Evolutionary conservation across 2,113 vertebrate species (phyloP).

Genomic region (Choloepus hoffmanni): DNA sequence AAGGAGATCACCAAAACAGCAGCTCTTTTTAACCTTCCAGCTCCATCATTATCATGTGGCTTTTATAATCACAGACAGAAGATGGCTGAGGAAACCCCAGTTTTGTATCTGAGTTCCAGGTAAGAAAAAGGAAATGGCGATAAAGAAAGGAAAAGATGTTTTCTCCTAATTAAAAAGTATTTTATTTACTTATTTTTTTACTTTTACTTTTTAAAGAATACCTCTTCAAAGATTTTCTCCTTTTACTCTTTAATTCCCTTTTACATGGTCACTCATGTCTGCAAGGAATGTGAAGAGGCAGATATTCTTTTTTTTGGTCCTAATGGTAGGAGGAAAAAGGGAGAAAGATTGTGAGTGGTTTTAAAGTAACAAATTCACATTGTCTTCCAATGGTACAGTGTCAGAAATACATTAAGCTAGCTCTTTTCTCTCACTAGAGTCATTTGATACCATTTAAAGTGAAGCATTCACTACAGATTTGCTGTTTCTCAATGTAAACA

Average conservation of each 20-base stretch:
- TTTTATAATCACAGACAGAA: background rate
- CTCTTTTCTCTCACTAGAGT: background rate
- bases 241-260: background rate
- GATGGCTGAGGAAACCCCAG: background rate
- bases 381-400: background rate
- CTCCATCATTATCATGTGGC: background rate
- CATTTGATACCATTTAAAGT: background rate
- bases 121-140: background rate
- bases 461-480: background rate
- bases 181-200: background rate
- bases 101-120: background rate
- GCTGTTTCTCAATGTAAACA: background rate
- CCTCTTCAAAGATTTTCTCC: background rate
- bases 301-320: background rate
- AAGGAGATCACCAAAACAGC: background rate
- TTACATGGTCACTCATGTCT: background rate
- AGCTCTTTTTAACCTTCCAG: background rate
- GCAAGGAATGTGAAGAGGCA: background rate
- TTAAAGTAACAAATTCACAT: background rate
- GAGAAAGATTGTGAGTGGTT: background rate
- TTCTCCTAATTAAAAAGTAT: background rate
- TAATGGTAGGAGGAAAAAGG: background rate
- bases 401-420: background rate
- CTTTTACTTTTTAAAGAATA: background rate
- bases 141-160: background rate